Evolutionary conservation across 2,797 vertebrate genomes (phyloP).

Genomic region (Meda fulgida): DNA sequence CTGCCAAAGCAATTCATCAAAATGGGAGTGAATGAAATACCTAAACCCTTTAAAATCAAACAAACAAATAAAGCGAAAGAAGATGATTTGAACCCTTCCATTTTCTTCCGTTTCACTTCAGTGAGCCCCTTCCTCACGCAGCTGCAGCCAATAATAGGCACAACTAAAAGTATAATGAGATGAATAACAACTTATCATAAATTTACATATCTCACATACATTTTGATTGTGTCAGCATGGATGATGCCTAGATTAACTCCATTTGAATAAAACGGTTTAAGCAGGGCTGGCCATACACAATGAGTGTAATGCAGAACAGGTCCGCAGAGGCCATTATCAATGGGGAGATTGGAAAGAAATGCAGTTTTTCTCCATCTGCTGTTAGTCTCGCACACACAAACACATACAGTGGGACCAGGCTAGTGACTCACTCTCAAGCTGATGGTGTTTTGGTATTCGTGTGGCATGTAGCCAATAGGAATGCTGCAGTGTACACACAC

Average conservation of each 20-base stretch:
- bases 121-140: constrained; percentile 11
- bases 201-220: constrained; percentile 32
- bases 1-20: constrained; percentile 44
- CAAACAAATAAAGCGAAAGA: constrained; percentile 27
- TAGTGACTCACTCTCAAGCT: constrained; percentile 50
- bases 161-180: constrained; percentile 19
- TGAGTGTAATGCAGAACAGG: background rate
- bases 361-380: constrained; percentile 43
- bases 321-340: background rate
- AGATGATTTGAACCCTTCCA: constrained; percentile 30
- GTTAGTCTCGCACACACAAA: constrained; percentile 17
- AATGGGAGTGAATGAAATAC: constrained; percentile 45
- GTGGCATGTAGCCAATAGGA: constrained; percentile 54
- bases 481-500: constrained; percentile 55
- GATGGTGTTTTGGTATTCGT: constrained; percentile 65
- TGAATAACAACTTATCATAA: constrained; percentile 40
- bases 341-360: constrained; percentile 1
- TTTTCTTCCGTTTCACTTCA: constrained; percentile 31
- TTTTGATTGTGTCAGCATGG: constrained; percentile 27
- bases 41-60: constrained; percentile 44
- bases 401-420: constrained; percentile 17
- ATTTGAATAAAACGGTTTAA: constrained; percentile 3
- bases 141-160: constrained; percentile 10
- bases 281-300: background rate
- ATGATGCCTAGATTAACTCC: constrained; percentile 20